These are phyloP conservation scores for Eudyptes chrysolophus DNA, from an alignment of 2,113 vertebrate species.

Conservation along the genomic window DNA sequence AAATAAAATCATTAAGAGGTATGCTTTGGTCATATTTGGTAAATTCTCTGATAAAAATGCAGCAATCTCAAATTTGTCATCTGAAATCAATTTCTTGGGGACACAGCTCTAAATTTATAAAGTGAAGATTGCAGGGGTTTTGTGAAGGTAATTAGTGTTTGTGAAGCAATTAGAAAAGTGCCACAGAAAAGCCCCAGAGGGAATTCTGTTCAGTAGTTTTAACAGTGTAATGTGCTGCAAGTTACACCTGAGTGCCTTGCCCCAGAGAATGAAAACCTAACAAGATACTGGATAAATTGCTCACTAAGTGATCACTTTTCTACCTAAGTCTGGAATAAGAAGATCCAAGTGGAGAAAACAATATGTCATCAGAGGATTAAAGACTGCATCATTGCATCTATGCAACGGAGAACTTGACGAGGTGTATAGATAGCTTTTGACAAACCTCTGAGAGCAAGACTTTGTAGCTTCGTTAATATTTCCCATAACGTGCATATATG, in stretches of 20 bases:
- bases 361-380: not conserved
- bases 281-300: not conserved
- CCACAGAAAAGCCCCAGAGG: not conserved
- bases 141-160: constrained; percentile 8
- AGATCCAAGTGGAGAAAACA: not conserved
- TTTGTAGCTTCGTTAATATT: not conserved
- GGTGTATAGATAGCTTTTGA: not conserved
- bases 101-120: not conserved
- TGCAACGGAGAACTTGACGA: not conserved
- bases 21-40: not conserved
- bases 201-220: not conserved
- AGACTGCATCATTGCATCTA: not conserved
- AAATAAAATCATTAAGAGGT: not conserved
- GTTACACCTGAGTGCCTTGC: not conserved
- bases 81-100: not conserved
- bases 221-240: not conserved
- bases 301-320: not conserved
- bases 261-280: not conserved
- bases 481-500: not conserved
- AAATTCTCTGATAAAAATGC: not conserved
- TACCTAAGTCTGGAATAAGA: not conserved
- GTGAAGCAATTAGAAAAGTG: not conserved
- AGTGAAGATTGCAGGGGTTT: not conserved
- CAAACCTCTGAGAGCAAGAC: not conserved
- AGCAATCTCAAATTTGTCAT: not conserved